A percentile compares a stretch with the other conserved stretches of the same genome.
Evolutionary conservation across 2,797 vertebrate genomes (phyloP).

Genomic region (Acipenser oxyrinchus): DNA sequence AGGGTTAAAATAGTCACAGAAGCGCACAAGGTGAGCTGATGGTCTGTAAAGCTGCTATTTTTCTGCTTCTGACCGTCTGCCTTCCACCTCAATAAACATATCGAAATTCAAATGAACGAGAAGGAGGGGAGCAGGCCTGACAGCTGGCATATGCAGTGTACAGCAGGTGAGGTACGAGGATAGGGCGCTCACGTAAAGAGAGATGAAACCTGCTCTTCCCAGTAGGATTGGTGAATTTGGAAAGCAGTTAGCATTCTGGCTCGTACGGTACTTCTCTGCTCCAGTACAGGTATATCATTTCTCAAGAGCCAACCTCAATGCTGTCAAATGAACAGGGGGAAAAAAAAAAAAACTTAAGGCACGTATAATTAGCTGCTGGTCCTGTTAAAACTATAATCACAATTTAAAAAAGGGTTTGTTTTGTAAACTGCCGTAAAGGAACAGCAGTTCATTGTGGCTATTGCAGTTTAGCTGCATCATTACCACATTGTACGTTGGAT

Average conservation of each 20-base stretch:
- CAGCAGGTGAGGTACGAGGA: constrained; percentile 52
- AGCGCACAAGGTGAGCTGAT: constrained; percentile 13
- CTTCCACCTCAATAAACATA: constrained; percentile 36
- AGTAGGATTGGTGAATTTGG: constrained; percentile 23
- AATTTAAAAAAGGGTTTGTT: too few species aligned
- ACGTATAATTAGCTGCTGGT: too few species aligned
- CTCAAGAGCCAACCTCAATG: background rate
- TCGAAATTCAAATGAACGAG: constrained; percentile 39
- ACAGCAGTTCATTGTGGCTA: too few species aligned
- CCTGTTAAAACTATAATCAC: too few species aligned
- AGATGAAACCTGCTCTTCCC: constrained; percentile 32
- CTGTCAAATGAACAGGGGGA: background rate
- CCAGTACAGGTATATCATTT: too few species aligned
- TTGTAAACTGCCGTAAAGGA: too few species aligned
- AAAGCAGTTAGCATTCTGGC: background rate
- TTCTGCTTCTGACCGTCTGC: constrained; percentile 24
- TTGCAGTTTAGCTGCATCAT: too few species aligned
- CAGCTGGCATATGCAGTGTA: constrained; percentile 51
- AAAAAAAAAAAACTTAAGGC: too few species aligned
- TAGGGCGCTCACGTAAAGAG: constrained; percentile 41
- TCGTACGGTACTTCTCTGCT: background rate
- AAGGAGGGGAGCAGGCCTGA: constrained; percentile 36
- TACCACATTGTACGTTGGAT: too few species aligned
- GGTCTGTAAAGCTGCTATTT: constrained; percentile 32
- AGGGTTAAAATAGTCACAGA: constrained; percentile 29